Conservation (phyloP, 2,113 vertebrate genomes). For the Barbus barbus region DNA sequence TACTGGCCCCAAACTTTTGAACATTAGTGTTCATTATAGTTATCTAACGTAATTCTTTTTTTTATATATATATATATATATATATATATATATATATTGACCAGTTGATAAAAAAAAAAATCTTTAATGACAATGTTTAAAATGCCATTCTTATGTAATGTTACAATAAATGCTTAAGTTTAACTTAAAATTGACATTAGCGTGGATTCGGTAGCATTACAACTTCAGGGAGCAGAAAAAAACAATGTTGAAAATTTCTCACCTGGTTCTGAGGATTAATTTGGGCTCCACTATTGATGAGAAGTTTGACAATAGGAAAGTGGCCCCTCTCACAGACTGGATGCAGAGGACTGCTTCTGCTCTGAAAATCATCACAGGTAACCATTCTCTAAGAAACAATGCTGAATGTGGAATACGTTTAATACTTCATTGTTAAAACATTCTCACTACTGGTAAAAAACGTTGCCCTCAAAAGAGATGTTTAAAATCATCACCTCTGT, state of each 20-base stretch:
- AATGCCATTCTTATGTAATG: too few relatives aligned
- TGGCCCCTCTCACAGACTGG: constrained; percentile 77
- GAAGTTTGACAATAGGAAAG: constrained; percentile 76
- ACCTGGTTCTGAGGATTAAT: constrained; percentile 76
- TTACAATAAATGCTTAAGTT: neutral
- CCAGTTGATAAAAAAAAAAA: too few relatives aligned
- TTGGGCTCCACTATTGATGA: constrained; percentile 74
- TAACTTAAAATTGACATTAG: neutral
- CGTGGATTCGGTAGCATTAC: neutral
- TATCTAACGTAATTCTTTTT: too few relatives aligned
- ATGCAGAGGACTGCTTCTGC: constrained; percentile 74
- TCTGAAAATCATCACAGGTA: constrained; percentile 68
- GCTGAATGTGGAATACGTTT: neutral
- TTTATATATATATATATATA: too few relatives aligned
- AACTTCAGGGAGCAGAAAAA: neutral
- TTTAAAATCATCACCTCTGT: neutral
- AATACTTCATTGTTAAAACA: neutral
- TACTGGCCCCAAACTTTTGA: too few relatives aligned
- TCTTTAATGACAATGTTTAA: too few relatives aligned
- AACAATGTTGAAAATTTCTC: neutral
- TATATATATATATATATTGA: too few relatives aligned
- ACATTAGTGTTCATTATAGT: too few relatives aligned
- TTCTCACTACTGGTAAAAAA: neutral
- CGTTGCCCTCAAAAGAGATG: neutral
- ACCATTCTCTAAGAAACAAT: neutral